phyloP scores from a whole-genome alignment of 2,797 vertebrate species.

The Labeo calbasu region DNA sequence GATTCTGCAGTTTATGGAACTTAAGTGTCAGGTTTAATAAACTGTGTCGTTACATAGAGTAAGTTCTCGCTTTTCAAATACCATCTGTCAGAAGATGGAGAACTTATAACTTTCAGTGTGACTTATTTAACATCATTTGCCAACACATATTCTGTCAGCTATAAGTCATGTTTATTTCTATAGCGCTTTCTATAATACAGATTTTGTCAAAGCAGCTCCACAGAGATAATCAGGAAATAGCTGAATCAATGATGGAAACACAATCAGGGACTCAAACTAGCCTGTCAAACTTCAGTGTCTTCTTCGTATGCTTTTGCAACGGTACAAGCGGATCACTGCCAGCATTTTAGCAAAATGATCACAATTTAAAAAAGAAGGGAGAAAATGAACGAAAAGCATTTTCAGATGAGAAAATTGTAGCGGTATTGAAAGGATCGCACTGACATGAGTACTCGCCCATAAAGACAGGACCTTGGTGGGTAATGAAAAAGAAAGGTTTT shows the following conservation, averaged over 20 bases:
- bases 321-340: neutral
- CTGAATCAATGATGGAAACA: neutral
- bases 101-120: neutral
- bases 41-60: neutral
- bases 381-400: slow-evolving; percentile 38
- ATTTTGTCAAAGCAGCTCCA: neutral
- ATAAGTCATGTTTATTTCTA: neutral
- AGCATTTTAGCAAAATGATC: neutral
- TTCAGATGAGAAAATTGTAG: slow-evolving; percentile 32
- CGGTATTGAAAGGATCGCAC: slow-evolving; percentile 21
- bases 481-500: neutral
- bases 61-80: neutral
- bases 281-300: slow-evolving; percentile 9
- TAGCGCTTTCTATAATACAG: neutral
- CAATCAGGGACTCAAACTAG: neutral
- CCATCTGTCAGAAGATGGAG: neutral
- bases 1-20: neutral
- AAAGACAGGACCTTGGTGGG: neutral
- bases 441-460: slow-evolving; percentile 2
- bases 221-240: neutral
- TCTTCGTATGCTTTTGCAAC: slow-evolving; percentile 31
- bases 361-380: slow-evolving; percentile 37
- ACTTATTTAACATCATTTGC: neutral
- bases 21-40: neutral
- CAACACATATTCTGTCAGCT: slow-evolving; percentile 1